These are phyloP conservation scores for Hymenopus coronatus DNA, from an alignment of 2,888 invertebrate species.

Conservation along the genomic window DNA sequence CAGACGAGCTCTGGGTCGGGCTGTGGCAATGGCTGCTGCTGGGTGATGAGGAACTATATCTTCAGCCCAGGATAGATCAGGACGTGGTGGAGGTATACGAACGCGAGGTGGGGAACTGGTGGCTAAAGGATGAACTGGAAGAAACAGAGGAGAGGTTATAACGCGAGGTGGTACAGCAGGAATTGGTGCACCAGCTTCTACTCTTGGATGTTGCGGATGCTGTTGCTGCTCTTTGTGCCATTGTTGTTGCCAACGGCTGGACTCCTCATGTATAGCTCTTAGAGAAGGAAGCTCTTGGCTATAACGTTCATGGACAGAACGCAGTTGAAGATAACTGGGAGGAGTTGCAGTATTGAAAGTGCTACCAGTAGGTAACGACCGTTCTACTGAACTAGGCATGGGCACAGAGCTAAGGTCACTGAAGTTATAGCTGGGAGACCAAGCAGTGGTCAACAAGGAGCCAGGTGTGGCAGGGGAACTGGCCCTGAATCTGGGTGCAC, in stretches of 20 bases:
- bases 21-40: conserved; percentile 42
- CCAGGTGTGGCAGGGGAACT: conserved; percentile 29
- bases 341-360: conserved; percentile 43
- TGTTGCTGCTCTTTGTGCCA: conserved; percentile 28
- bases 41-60: conserved; percentile 40
- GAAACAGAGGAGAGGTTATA: conserved; percentile 44
- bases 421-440: conserved; percentile 69
- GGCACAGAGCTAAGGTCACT: conserved; percentile 86
- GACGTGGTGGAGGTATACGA: conserved; percentile 51
- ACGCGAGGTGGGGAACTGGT: conserved; percentile 49
- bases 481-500: conserved; percentile 51
- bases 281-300: conserved; percentile 71
- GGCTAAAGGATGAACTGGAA: conserved; percentile 62
- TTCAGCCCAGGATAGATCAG: conserved; percentile 32
- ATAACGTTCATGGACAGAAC: conserved; percentile 64
- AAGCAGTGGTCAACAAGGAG: conserved; percentile 47
- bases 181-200: conserved; percentile 15
- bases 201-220: conserved; percentile 43
- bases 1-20: conserved; percentile 61
- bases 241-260: background rate
- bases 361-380: conserved; percentile 60
- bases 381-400: conserved; percentile 70
- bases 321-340: conserved; percentile 64
- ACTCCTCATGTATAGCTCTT: conserved; percentile 69
- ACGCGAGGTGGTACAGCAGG: conserved; percentile 30